Conservation (phyloP, 2,888 invertebrate species). For the Dicycla oo region DNA sequence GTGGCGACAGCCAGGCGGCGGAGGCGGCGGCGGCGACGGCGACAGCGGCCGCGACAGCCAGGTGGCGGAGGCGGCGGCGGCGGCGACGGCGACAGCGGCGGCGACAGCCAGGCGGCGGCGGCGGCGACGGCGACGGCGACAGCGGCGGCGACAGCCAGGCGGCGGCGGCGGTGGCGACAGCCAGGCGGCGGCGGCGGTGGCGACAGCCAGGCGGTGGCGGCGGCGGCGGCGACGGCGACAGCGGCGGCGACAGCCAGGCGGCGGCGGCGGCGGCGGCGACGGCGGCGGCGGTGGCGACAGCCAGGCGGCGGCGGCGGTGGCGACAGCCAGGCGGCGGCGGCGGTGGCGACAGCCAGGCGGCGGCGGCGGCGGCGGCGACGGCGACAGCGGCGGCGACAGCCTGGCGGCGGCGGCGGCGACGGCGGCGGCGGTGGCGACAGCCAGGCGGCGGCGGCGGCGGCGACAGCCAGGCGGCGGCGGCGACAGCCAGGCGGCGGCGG, state of each 20-base stretch:
- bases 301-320: conserved; percentile 6
- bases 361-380: too few species aligned
- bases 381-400: too few species aligned
- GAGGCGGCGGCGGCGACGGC: too few species aligned
- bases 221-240: too few species aligned
- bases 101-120: not conserved
- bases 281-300: too few species aligned
- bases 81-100: too few species aligned
- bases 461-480: not conserved
- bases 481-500: conserved; percentile 7
- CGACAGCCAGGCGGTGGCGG: not conserved
- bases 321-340: not conserved
- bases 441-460: conserved; percentile 6
- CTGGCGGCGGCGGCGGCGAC: conserved; percentile 7
- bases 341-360: not conserved
- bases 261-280: too few species aligned
- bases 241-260: not conserved
- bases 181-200: conserved; percentile 6
- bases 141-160: not conserved
- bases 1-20: not conserved
- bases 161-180: conserved; percentile 17
- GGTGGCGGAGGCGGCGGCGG: conserved; percentile 11
- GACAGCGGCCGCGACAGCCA: too few species aligned
- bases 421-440: too few species aligned
- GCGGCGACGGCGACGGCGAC: too few species aligned